Percentiles rank a stretch among this genome's conserved stretches.
These are phyloP conservation scores for Paralvinella palmiformis DNA, from an alignment of 1,140 invertebrate species.

Conservation along the genomic window DNA sequence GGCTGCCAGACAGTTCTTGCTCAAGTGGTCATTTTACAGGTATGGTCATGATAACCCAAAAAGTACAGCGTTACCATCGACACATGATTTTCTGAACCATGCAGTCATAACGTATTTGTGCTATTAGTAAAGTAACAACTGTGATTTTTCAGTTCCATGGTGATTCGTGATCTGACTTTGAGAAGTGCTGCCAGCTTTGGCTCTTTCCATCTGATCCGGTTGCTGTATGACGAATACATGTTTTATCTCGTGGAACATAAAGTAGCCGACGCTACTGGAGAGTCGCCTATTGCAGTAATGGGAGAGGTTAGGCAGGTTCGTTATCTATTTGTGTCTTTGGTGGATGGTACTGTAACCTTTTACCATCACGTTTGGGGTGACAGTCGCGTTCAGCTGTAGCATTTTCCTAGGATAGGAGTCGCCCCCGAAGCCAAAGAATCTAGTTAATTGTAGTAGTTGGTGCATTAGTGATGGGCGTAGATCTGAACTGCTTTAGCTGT, in stretches of 20 bases:
- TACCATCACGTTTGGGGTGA: no score
- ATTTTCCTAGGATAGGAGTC: no score
- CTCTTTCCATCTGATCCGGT: slow-evolving; percentile 94
- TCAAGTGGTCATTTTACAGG: slow-evolving; percentile 99
- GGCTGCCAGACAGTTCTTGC: slow-evolving; percentile 78
- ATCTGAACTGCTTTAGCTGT: no score
- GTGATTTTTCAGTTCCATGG: slow-evolving; percentile 72
- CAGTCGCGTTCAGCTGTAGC: no score
- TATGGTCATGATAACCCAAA: slow-evolving; percentile 33
- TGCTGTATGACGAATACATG: slow-evolving; percentile 99
- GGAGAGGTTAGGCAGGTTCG: slow-evolving; percentile 51
- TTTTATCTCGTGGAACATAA: slow-evolving; percentile 97
- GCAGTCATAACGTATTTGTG: not conserved
- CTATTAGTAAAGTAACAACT: not conserved
- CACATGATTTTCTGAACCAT: not conserved
- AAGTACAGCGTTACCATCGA: not conserved
- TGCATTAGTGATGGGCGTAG: no score
- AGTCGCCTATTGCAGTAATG: slow-evolving; percentile 92
- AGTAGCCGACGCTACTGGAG: slow-evolving; percentile 81
- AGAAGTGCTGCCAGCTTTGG: slow-evolving; percentile 96
- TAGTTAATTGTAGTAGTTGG: no score
- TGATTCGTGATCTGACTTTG: slow-evolving; percentile 89
- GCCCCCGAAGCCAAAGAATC: no score
- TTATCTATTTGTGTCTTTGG: no score
- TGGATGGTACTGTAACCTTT: no score